A percentile compares a stretch with the other conserved stretches of the same genome.
phyloP scores from a whole-genome alignment of 2,797 vertebrate species.

The Artibeus jamaicensis region DNA sequence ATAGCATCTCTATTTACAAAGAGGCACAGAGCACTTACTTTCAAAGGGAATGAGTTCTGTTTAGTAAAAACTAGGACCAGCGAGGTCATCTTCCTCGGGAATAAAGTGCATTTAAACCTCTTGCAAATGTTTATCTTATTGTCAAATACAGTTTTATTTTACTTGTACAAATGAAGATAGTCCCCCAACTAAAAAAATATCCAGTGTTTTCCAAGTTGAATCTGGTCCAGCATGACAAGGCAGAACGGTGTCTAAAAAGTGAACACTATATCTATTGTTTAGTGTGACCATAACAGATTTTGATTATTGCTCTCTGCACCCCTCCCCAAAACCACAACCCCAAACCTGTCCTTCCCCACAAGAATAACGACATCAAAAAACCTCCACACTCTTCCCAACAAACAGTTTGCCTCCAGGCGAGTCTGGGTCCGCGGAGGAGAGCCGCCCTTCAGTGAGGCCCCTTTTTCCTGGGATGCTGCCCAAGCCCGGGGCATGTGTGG shows the following conservation, averaged over 20 bases:
- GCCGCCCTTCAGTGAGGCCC: neutral
- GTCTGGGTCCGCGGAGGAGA: neutral
- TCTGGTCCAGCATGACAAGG: neutral
- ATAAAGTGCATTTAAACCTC: neutral
- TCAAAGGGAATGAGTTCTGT: neutral
- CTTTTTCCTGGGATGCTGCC: neutral
- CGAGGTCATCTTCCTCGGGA: neutral
- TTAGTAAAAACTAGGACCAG: neutral
- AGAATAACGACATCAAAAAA: neutral
- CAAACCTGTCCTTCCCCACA: neutral
- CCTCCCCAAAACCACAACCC: neutral
- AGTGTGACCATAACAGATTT: neutral
- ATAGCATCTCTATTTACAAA: neutral
- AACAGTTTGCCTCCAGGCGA: neutral
- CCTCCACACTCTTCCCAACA: neutral
- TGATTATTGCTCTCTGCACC: neutral
- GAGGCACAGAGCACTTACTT: neutral
- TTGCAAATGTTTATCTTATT: neutral
- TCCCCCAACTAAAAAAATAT: neutral
- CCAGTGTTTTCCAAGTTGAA: conserved; percentile 19
- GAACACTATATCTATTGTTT: neutral
- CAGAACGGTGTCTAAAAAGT: neutral
- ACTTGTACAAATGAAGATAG: neutral
- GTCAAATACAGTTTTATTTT: neutral
- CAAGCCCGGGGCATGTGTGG: neutral